A percentile compares a stretch with the other conserved stretches of the same genome.
These are phyloP conservation scores for Apostichopus parvimensis DNA, from an alignment of 35 echinoderm and acorn worm species.

Conservation along the genomic window DNA sequence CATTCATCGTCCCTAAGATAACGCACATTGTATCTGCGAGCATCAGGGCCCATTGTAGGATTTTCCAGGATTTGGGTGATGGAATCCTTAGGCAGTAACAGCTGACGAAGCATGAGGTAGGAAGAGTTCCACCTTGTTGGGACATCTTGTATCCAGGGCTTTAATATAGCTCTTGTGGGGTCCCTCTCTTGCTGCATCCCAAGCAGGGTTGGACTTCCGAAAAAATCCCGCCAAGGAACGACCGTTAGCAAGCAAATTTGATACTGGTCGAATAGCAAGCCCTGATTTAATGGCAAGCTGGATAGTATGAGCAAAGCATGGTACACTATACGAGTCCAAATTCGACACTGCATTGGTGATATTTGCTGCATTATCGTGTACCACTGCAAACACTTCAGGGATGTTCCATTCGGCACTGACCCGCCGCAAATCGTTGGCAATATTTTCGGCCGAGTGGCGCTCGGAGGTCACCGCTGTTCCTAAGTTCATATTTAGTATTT, in stretches of 20 bases:
- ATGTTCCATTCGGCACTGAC: neutral
- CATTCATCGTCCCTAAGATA: neutral
- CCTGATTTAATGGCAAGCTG: neutral
- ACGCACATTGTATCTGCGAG: neutral
- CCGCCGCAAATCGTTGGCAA: neutral
- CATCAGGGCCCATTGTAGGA: neutral
- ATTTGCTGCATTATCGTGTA: conserved; percentile 24
- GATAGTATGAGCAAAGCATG: conserved; percentile 10
- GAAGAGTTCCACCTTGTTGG: neutral
- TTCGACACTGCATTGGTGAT: neutral
- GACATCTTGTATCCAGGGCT: conserved; percentile 5
- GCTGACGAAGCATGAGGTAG: neutral
- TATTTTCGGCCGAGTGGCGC: neutral
- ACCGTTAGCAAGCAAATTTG: neutral
- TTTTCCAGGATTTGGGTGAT: neutral
- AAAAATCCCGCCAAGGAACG: neutral
- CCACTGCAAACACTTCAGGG: neutral
- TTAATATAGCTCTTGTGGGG: neutral
- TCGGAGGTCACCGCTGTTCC: neutral
- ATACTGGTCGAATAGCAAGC: neutral
- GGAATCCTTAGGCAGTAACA: neutral
- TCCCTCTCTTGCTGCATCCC: neutral
- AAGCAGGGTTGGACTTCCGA: neutral
- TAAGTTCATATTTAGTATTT: neutral
- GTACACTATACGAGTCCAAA: neutral